phyloP scores from a whole-genome alignment of 2,113 vertebrate species.

The Aramus guarauna region DNA sequence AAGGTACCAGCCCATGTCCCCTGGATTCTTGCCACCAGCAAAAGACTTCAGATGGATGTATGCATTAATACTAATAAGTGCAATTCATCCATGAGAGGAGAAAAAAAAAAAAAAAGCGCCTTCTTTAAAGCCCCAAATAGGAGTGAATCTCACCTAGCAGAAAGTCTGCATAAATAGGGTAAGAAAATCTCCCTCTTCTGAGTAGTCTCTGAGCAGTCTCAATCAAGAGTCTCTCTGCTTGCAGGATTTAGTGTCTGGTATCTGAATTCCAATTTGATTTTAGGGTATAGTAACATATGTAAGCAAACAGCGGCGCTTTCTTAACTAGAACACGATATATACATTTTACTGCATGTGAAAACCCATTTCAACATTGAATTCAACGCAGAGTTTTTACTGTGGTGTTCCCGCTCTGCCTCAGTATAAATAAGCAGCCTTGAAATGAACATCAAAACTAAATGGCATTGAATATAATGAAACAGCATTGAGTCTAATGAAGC shows the following conservation, averaged over 20 bases:
- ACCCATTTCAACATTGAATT: slow-evolving; percentile 12
- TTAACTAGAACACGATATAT: neutral
- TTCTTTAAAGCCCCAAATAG: neutral
- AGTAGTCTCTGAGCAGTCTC: neutral
- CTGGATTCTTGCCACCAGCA: neutral
- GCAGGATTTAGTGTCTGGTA: neutral
- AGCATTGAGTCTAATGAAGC: slow-evolving; percentile 74
- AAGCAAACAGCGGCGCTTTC: neutral
- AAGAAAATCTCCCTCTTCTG: neutral
- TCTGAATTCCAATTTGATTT: neutral
- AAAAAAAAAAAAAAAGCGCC: neutral
- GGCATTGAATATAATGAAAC: slow-evolving; percentile 77
- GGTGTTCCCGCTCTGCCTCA: slow-evolving; percentile 34
- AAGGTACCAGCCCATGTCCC: neutral
- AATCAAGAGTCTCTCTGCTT: neutral
- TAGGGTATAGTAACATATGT: neutral
- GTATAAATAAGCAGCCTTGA: slow-evolving; percentile 77
- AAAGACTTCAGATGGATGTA: neutral
- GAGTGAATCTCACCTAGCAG: neutral
- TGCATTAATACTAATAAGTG: neutral
- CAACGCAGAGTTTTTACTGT: slow-evolving; percentile 30
- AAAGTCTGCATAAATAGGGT: neutral
- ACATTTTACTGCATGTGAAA: slow-evolving; percentile 3
- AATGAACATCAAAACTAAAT: slow-evolving; percentile 76
- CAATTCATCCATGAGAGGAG: neutral